Evolutionary conservation across 2,797 vertebrate species (phyloP), one percentile per base, ranked within the genome.

Genomic region (Champsocephalus esox): DNA sequence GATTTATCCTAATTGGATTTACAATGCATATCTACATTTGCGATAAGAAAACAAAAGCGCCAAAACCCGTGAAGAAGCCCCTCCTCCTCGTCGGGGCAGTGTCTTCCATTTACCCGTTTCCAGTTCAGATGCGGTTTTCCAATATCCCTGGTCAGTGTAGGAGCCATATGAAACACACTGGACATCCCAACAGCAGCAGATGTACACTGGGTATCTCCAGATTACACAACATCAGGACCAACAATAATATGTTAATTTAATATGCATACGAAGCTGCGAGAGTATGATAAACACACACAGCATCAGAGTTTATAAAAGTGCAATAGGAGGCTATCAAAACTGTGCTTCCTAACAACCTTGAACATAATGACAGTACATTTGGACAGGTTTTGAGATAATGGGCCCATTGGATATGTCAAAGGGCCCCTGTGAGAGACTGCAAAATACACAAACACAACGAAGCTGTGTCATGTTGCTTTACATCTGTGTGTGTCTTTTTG

Each of bases 161-260:
- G 74, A 49, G 61, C 71, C 73, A 71, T 66, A 28, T 60, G 38
- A 78, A 67, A 73, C 64, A 16, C 49, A 41, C 21, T 17, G 44
- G 16, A 19, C 50, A 60, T 50, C 54, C 10, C 28, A 43, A 52
- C 54, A 54, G 32, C 64, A 44, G 57, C 57, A 45, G 48, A 24
- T 59, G 52, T 65, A 43, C 32, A 28, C 28, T 56, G 9, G 11
- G 21, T 19, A 24, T 5, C 21, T 52, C 2, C 0, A 12, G 28
- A 45, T 19, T 43, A 64, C 67, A 41, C 54, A n/a, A 3, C 9
- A 58, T 2, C 0, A n/a, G n/a, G 66, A 62, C 45, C 41, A 68
- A 28, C 44, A 24, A 28, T 45, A 51, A 52, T 62, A 57, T 58
- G 62, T 28, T 17, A n/a, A 32, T 62, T 12, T 10, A 32, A 62